Conservation (phyloP, 2,113 vertebrate species). For the Galemys pyrenaicus region DNA sequence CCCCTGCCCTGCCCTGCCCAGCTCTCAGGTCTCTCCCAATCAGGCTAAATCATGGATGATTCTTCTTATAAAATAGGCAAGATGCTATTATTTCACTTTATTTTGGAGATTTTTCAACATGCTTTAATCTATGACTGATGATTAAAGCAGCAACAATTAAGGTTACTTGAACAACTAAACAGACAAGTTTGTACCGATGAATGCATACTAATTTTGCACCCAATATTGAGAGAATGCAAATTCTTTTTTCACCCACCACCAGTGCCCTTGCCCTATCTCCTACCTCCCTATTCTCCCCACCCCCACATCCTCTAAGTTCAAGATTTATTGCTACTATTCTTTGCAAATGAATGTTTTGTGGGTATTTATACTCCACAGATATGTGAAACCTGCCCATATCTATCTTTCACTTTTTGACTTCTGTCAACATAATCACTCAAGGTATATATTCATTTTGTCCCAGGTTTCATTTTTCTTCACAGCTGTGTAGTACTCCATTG, state of each 20-base stretch:
- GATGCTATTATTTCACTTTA: not conserved
- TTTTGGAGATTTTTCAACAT: not conserved
- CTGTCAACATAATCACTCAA: no score
- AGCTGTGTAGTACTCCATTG: no score
- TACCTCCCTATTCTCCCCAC: no score
- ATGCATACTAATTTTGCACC: not conserved
- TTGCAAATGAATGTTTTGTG: no score
- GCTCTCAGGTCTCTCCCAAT: not conserved
- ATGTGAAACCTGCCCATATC: no score
- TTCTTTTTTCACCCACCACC: not conserved
- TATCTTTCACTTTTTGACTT: no score
- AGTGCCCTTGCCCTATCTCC: no score
- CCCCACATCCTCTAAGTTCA: no score
- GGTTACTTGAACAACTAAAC: not conserved
- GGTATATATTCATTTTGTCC: no score
- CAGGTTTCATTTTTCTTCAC: no score
- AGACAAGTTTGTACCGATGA: not conserved
- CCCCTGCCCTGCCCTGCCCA: not conserved
- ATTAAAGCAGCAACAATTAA: not conserved
- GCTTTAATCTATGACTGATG: not conserved
- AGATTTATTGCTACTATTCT: no score
- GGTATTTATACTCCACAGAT: no score
- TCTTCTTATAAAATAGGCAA: not conserved
- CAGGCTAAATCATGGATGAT: fast-evolving
- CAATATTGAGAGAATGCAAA: not conserved